phyloP scores from a whole-genome alignment of 2,113 vertebrate genomes.

The Orientallactaga bullata region DNA sequence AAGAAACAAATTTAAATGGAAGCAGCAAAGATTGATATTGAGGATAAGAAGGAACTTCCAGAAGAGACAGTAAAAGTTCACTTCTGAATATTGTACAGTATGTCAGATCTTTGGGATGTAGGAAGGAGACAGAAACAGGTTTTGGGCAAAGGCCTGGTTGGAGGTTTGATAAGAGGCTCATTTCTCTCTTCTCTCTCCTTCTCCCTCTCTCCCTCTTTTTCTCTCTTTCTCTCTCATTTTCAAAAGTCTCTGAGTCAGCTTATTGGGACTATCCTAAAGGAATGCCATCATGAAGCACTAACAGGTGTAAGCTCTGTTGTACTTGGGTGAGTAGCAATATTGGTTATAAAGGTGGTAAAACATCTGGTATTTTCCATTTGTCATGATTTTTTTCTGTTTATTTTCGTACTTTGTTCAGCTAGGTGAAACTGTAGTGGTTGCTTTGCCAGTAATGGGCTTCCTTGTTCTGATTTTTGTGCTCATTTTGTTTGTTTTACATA shows the following conservation, averaged over 20 bases:
- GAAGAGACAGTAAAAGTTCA: conserved; percentile 10
- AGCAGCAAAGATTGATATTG: conserved; percentile 55
- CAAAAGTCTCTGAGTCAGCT: conserved; percentile 54
- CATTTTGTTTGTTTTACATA: conserved; percentile 62
- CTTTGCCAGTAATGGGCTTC: conserved; percentile 56
- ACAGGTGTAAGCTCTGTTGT: conserved; percentile 55
- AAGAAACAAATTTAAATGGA: conserved; percentile 55
- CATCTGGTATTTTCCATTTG: conserved; percentile 56
- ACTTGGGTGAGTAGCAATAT: conserved; percentile 40
- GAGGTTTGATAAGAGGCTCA: not conserved
- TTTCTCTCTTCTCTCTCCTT: conserved; percentile 35
- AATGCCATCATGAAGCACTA: conserved; percentile 55
- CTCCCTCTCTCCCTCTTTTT: too few species aligned
- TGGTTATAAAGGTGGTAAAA: conserved; percentile 65
- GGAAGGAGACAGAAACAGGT: not conserved
- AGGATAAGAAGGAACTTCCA: not conserved
- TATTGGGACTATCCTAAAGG: conserved; percentile 41
- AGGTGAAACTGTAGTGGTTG: conserved; percentile 57
- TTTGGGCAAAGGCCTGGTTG: not conserved
- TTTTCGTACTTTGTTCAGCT: conserved; percentile 70
- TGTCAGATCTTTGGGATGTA: not conserved
- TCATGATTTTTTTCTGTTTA: conserved; percentile 74
- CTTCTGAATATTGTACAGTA: conserved; percentile 18
- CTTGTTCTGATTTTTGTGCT: conserved; percentile 49
- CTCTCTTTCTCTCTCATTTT: too few species aligned